Evolutionary conservation across 1,140 invertebrate species (phyloP).

Genomic region (Conopomorpha cramerella): DNA sequence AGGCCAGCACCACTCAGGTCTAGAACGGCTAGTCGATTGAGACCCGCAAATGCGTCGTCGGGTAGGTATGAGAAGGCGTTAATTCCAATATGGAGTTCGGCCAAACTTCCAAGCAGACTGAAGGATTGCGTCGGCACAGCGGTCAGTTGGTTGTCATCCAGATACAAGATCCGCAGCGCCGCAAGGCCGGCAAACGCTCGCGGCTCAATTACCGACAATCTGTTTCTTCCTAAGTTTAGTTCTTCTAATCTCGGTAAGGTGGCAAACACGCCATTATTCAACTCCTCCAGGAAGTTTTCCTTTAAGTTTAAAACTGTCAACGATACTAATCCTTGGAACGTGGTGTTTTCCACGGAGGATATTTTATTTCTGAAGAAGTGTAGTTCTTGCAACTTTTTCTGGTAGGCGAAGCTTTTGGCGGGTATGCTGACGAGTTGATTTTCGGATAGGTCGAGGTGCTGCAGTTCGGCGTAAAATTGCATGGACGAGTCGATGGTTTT

Average conservation of each 20-base stretch:
- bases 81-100: conserved; percentile 81
- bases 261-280: conserved; percentile 76
- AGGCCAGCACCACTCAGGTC: conserved; percentile 81
- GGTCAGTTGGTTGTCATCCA: conserved; percentile 84
- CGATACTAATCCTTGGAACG: conserved; percentile 77
- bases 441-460: conserved; percentile 81
- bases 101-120: conserved; percentile 71
- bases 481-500: conserved; percentile 85
- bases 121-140: conserved; percentile 75
- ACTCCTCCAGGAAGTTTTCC: conserved; percentile 80
- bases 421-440: conserved; percentile 83
- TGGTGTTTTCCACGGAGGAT: conserved; percentile 75
- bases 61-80: conserved; percentile 78
- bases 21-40: conserved; percentile 74
- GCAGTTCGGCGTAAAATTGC: conserved; percentile 83
- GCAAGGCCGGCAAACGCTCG: conserved; percentile 78
- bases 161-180: conserved; percentile 75
- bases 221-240: conserved; percentile 85
- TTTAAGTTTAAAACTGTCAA: conserved; percentile 80
- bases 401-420: conserved; percentile 75
- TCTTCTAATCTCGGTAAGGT: conserved; percentile 78
- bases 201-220: conserved; percentile 78
- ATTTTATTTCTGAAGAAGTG: conserved; percentile 86
- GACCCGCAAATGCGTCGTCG: conserved; percentile 74
- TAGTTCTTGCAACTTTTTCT: conserved; percentile 79